phyloP scores from a whole-genome alignment of 2,797 vertebrate genomes.

The Tiaroga cobitis region DNA sequence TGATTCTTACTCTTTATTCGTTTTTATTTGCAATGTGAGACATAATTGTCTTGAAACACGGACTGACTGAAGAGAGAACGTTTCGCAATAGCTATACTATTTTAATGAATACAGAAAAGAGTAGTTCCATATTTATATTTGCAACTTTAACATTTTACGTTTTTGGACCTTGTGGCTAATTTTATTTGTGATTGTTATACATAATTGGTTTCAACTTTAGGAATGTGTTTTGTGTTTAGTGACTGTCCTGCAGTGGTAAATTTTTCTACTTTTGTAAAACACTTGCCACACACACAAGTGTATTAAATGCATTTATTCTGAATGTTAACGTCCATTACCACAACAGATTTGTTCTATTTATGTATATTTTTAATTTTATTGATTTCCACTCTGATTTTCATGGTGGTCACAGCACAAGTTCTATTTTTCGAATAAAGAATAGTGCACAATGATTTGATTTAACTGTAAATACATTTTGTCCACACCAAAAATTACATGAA shows the following conservation, averaged over 20 bases:
- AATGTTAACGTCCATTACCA: slow-evolving; percentile 16
- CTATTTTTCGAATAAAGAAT: slow-evolving; percentile 45
- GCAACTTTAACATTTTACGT: background rate
- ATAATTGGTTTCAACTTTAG: slow-evolving; percentile 14
- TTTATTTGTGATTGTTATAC: no score
- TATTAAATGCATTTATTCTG: background rate
- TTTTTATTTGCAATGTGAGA: slow-evolving; percentile 15
- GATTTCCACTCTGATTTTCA: slow-evolving; percentile 8
- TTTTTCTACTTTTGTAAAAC: slow-evolving; percentile 55
- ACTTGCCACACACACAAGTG: slow-evolving; percentile 29
- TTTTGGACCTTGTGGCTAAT: background rate
- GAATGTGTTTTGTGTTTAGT: slow-evolving; percentile 15
- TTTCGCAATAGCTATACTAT: background rate
- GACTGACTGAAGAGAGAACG: slow-evolving; percentile 46
- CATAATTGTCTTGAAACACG: background rate
- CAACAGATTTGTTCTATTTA: slow-evolving; percentile 26
- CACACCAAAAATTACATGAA: background rate
- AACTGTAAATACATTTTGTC: slow-evolving; percentile 15
- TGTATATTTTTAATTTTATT: slow-evolving; percentile 19
- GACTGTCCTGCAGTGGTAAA: background rate
- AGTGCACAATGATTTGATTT: slow-evolving; percentile 15
- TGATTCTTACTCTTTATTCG: slow-evolving; percentile 52
- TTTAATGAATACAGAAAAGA: background rate
- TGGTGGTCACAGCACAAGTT: slow-evolving; percentile 29
- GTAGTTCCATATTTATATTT: background rate